These are phyloP conservation scores for Terrapene triunguis DNA, from an alignment of 2,113 vertebrate species.

Conservation along the genomic window DNA sequence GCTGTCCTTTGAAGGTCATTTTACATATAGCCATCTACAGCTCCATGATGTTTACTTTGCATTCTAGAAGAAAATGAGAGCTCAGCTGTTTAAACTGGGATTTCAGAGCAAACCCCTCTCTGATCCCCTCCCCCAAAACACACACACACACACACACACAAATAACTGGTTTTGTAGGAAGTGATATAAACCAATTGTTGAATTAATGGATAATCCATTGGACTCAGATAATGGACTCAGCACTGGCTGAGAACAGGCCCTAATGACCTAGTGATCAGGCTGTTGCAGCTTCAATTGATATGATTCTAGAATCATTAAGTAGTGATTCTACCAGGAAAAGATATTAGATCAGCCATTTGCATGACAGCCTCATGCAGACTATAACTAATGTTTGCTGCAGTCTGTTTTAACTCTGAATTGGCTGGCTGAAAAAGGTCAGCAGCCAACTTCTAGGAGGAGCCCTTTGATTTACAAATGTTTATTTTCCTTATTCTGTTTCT, in stretches of 20 bases:
- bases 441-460: neutral
- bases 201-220: neutral
- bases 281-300: neutral
- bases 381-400: neutral
- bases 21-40: neutral
- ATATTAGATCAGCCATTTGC: neutral
- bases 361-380: neutral
- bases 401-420: neutral
- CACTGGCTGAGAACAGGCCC: neutral
- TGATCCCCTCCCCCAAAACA: neutral
- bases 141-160: neutral
- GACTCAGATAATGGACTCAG: neutral
- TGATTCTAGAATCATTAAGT: neutral
- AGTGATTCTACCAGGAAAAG: neutral
- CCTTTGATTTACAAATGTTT: neutral
- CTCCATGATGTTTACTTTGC: neutral
- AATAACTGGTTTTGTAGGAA: neutral
- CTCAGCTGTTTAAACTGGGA: neutral
- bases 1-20: slow-evolving; percentile 22
- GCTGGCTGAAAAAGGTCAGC: neutral
- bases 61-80: neutral
- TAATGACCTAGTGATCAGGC: neutral
- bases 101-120: neutral
- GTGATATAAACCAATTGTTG: neutral
- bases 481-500: neutral